Evolutionary conservation across 2,113 vertebrate genomes (phyloP), one percentile per base, ranked within the genome.

Genomic region (Sterna hirundo): DNA sequence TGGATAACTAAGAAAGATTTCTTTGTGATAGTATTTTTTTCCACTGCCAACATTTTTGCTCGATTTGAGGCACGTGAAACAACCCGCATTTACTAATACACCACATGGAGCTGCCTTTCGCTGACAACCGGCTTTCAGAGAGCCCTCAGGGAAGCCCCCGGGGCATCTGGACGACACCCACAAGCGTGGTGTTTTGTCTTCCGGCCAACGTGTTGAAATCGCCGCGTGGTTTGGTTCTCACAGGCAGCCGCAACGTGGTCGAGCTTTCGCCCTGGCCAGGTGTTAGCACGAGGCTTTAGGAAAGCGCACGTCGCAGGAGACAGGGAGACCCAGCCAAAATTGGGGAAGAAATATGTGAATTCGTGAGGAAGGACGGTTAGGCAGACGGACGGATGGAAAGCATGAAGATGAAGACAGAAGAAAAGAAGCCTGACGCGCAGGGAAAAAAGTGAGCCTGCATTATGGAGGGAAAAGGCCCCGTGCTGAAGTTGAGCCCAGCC

Each of bases 1-100:
- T 93, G 79, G 84, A 86, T 96, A 91, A 91, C 54, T 29, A 86
- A 83, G 93, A 83, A 95, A 83, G 89, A 95, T 93, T 94, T 90
- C 89, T 96, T 85, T 80, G 42, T 38, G 18, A 74, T 30, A 38
- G 29, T 17, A 20, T 23, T 61, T 83, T 64, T 88, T 86, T 57
- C 26, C 26, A 47, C 32, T 58, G 38, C 40, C 36, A 69, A 71
- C 38, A 34, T 66, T 85, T 85, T 54, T 49, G 54, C 78, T 90
- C 36, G 1, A 8, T 61, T 47, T 51, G 66, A 82, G 66, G 38
- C 52, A 29, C 13, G 42, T 26, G 66, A 85, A 96, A 46, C 7
- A 26, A 25, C 55, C n/a, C 8, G 2, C 38, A 6, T 91, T 76
- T 68, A 29, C 72, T 68, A 29, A 76, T 29, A 30, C 23, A 78